These are phyloP conservation scores for Umimayanthus kanabou DNA, from an alignment of 92 coral and sea anemone genomes.

Conservation along the genomic window DNA sequence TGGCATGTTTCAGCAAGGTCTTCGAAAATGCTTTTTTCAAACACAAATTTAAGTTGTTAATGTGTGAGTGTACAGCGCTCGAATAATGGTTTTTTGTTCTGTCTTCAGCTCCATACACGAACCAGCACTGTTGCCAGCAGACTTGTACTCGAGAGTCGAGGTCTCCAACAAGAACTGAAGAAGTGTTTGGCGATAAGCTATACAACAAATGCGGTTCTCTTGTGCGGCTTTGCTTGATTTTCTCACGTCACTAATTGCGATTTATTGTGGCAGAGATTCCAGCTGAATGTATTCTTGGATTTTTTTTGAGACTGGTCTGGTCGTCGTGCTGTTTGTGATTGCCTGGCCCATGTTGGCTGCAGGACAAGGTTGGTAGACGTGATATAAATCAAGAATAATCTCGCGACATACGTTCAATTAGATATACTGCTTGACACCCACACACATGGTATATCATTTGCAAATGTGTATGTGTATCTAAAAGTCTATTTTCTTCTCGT, in stretches of 20 bases:
- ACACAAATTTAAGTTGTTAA: not conserved
- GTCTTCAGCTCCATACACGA: not conserved
- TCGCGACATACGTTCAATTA: not conserved
- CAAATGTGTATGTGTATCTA: not conserved
- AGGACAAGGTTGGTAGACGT: not conserved
- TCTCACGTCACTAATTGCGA: not conserved
- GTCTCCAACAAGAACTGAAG: not conserved
- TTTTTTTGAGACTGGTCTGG: not conserved
- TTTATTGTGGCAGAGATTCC: not conserved
- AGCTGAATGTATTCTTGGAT: not conserved
- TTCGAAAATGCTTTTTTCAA: too few relatives aligned
- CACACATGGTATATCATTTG: too few relatives aligned
- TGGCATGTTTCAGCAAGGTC: not conserved
- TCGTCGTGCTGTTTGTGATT: not conserved
- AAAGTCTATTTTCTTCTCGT: too few relatives aligned
- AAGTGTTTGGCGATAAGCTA: not conserved
- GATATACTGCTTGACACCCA: not conserved
- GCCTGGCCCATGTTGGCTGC: not conserved
- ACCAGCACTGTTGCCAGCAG: not conserved
- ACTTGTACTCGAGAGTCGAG: not conserved
- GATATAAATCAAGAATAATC: not conserved
- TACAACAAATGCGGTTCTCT: not conserved
- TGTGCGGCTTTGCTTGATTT: not conserved
- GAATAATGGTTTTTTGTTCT: too few relatives aligned
- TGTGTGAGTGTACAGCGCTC: not conserved